phyloP scores from a whole-genome alignment of 2,113 vertebrate species.

The Antigone vipio region DNA sequence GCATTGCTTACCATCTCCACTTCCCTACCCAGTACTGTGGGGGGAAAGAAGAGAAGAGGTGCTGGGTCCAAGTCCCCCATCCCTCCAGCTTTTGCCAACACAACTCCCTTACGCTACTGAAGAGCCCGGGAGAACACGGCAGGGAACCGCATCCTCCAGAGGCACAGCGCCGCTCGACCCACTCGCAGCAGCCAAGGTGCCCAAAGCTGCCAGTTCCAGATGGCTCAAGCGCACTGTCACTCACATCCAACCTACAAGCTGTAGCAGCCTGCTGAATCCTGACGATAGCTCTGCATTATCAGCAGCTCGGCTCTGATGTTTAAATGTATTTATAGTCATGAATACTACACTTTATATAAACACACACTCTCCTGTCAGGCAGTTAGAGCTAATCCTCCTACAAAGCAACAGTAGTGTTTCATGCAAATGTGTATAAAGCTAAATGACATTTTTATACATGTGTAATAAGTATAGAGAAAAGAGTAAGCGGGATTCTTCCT shows the following conservation, averaged over 20 bases:
- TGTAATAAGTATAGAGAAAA: background rate
- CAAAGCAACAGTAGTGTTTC: background rate
- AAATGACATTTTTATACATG: background rate
- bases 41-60: background rate
- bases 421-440: background rate
- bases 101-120: background rate
- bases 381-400: background rate
- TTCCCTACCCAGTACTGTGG: background rate
- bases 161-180: background rate
- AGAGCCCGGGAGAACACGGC: background rate
- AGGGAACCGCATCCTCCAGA: background rate
- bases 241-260: background rate
- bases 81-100: background rate
- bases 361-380: background rate
- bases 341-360: background rate
- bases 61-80: too few species aligned
- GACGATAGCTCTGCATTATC: background rate
- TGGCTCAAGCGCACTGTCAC: background rate
- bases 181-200: background rate
- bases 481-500: background rate
- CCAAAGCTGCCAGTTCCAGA: background rate
- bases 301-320: background rate
- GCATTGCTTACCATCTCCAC: background rate
- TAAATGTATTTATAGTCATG: background rate
- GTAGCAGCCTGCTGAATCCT: background rate